Base-by-base conservation (phyloP, 2,888 invertebrate genomes). In the Abrostola tripartita region DNA sequence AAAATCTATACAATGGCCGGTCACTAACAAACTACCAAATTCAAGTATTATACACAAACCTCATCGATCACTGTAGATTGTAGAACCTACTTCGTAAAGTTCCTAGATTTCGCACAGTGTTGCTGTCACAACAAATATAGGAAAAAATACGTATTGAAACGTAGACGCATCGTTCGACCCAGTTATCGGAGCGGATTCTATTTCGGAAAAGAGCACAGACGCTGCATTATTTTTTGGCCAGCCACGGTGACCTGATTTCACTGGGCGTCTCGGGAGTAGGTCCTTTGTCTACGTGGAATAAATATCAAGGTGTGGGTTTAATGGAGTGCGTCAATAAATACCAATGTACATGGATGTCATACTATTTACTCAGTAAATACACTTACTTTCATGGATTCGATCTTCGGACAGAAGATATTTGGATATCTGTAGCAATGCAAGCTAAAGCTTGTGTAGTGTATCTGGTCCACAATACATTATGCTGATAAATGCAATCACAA, bases 161-260 rank as follows among this genome's bases (percentile, higher is more conserved):
- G 78, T 82, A 83, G 76, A 82, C 90, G 90, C 90, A 91, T 91
- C 85, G 82, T 83, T 82, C 85, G 93, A 90, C 93, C 94, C 84
- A 93, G 78, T 88, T 93, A 88, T 90, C 82, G 85, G 69, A 81
- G 78, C 78, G 76, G 84, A 74, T 85, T 92, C 91, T 93, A 93
- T 93, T 94, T 93, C 85, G 76, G 90, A 90, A 89, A 89, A 85
- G 89, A 91, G 89, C 85, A 83, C 88, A 82, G 81, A 86, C 83
- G 90, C 90, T 93, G 93, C 93, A 94, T 91, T 90, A 90, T 89
- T 89, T 91, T 92, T 88, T 89, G 85, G 87, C 86, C 83, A 87
- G 89, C 87, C 84, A 86, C 85, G 73, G 78, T 91, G 91, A 92
- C 93, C 93, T 78, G 83, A 83, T 86, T 93, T 83, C 81, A 54